A percentile compares a stretch with the other conserved stretches of the same genome.
Evolutionary conservation across 2,797 vertebrate species (phyloP).

Genomic region (Bufotes viridis): DNA sequence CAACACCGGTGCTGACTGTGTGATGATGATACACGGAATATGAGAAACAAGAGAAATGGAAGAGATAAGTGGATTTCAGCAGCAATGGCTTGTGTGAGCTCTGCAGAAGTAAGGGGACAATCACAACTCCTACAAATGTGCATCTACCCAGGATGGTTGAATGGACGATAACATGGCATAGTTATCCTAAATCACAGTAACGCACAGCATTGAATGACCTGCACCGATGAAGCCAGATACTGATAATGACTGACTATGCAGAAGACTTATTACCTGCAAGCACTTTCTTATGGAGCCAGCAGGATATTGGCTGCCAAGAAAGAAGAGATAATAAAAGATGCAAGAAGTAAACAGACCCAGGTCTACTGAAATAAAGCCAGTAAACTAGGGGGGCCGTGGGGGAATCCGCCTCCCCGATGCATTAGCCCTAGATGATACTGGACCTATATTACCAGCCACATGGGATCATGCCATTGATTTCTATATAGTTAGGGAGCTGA

Average conservation of each 20-base stretch:
- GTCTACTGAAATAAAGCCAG: not conserved
- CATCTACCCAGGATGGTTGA: not conserved
- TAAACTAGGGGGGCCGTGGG: not conserved
- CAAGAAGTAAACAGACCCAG: not conserved
- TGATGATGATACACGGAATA: slow-evolving; percentile 18
- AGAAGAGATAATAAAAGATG: not conserved
- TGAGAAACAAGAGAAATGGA: not conserved
- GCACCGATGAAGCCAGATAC: not conserved
- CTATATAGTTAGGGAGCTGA: not conserved
- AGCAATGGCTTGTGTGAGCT: not conserved
- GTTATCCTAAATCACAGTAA: not conserved
- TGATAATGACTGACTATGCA: not conserved
- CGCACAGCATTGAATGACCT: not conserved
- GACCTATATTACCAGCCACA: not conserved
- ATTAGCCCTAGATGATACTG: not conserved
- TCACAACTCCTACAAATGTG: not conserved
- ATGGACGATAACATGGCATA: not conserved
- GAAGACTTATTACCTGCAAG: not conserved
- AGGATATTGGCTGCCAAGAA: not conserved
- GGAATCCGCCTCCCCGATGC: not conserved
- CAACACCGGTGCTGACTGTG: slow-evolving; percentile 29
- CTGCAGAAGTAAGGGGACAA: not conserved
- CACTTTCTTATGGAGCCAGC: not conserved
- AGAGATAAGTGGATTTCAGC: slow-evolving; percentile 1
- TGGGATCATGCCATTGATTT: not conserved